Conservation (phyloP, 2,113 vertebrate genomes). For the Pelvicachromis taeniatus region DNA sequence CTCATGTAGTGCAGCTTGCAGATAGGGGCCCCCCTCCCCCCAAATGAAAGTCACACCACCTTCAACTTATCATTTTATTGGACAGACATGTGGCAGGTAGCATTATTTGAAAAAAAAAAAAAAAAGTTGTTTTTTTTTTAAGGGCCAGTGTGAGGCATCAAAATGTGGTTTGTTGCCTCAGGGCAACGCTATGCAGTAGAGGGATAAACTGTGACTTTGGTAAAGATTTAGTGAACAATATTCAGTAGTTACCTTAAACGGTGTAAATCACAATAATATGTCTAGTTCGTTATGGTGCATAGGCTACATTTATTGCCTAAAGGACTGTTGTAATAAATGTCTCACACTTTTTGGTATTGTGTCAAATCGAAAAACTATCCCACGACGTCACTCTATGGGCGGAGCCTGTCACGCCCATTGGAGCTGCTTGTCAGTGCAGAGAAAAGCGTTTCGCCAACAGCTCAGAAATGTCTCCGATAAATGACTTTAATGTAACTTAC, state of each 20-base stretch:
- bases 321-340: not conserved
- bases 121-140: no score
- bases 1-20: no score
- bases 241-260: not conserved
- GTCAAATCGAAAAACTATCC: not conserved
- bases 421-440: not conserved
- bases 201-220: not conserved
- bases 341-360: not conserved
- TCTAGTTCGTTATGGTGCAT: not conserved
- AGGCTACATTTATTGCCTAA: not conserved
- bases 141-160: no score
- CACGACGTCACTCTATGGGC: not conserved
- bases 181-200: no score
- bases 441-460: not conserved
- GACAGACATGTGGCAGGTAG: no score
- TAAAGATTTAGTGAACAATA: not conserved
- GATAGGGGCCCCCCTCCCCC: no score
- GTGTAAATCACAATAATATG: not conserved
- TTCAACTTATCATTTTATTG: no score
- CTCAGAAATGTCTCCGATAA: not conserved
- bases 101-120: no score
- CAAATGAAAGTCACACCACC: no score
- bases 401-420: not conserved
- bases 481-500: not conserved
- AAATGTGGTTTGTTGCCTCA: no score